A percentile compares a stretch with the other conserved stretches of the same genome.
Evolutionary conservation across 2,888 invertebrate species (phyloP).

Genomic region (Drosophila mulleri): DNA sequence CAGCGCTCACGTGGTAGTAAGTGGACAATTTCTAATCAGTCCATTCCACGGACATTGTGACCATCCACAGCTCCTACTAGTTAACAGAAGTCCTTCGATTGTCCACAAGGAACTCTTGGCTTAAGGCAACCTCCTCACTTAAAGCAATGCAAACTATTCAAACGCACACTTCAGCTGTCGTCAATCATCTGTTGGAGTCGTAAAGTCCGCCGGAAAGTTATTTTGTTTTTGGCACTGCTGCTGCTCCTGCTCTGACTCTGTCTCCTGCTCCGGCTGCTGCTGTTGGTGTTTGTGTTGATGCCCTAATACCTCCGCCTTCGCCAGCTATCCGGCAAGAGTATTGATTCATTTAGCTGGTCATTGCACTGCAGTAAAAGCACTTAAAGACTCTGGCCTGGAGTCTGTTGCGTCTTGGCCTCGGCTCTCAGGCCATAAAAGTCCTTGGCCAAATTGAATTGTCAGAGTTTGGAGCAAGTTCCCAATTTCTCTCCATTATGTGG

Average conservation of each 20-base stretch:
- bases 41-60: neutral
- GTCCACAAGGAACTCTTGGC: neutral
- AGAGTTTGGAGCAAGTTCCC: conserved; percentile 10
- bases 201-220: conserved; percentile 13
- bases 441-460: conserved; percentile 46
- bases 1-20: conserved; percentile 16
- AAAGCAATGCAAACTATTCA: neutral
- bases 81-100: neutral
- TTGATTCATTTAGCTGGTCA: conserved; percentile 48
- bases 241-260: neutral
- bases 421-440: conserved; percentile 19
- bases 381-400: conserved; percentile 26
- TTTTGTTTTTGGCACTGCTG: neutral
- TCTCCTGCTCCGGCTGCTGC: neutral
- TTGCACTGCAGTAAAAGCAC: conserved; percentile 34
- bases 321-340: conserved; percentile 11
- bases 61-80: too few species aligned
- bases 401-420: neutral
- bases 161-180: conserved; percentile 13
- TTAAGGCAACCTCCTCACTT: neutral
- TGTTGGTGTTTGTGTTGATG: neutral
- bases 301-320: neutral
- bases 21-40: conserved; percentile 38
- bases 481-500: conserved; percentile 23
- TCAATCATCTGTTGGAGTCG: conserved; percentile 37